A percentile compares a stretch with the other conserved stretches of the same genome.
phyloP scores from a whole-genome alignment of 2,797 vertebrate genomes.

The Pangasius macronema region DNA sequence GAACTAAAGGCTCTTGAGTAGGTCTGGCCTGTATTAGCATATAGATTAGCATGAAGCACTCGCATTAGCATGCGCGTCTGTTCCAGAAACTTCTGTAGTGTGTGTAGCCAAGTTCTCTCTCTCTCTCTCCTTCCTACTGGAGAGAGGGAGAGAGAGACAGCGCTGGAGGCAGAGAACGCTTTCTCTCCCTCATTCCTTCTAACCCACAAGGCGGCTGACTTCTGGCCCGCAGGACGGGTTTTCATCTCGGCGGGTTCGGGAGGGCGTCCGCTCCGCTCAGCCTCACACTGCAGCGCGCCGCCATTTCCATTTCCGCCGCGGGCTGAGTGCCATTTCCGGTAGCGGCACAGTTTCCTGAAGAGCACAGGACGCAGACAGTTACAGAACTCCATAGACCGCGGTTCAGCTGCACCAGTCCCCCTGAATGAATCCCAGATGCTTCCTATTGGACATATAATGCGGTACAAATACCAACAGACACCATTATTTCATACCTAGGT shows the following conservation, averaged over 20 bases:
- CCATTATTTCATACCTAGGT: neutral
- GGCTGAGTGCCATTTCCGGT: constrained; percentile 56
- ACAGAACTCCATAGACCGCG: constrained; percentile 3
- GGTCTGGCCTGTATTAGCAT: constrained; percentile 20
- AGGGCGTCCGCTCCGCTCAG: constrained; percentile 72
- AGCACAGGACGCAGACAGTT: constrained; percentile 1
- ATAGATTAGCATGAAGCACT: constrained; percentile 33
- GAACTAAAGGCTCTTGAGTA: constrained; percentile 9
- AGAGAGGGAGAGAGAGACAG: constrained; percentile 27
- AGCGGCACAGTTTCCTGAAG: constrained; percentile 35
- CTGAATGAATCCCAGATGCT: neutral
- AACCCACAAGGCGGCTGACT: constrained; percentile 73
- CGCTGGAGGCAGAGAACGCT: constrained; percentile 59
- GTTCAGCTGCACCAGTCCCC: constrained; percentile 21
- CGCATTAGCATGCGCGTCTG: constrained; percentile 55
- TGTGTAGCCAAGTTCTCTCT: constrained; percentile 64
- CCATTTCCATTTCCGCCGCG: constrained; percentile 59
- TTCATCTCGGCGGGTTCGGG: constrained; percentile 74
- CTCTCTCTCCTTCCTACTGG: neutral
- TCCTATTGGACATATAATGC: neutral
- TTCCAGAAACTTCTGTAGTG: constrained; percentile 61
- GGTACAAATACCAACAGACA: neutral
- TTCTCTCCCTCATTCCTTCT: constrained; percentile 63
- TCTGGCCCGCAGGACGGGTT: constrained; percentile 75
- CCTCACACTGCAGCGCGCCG: constrained; percentile 57